Conservation (phyloP, 2,113 vertebrate species). For the Astatoreochromis straeleni region DNA sequence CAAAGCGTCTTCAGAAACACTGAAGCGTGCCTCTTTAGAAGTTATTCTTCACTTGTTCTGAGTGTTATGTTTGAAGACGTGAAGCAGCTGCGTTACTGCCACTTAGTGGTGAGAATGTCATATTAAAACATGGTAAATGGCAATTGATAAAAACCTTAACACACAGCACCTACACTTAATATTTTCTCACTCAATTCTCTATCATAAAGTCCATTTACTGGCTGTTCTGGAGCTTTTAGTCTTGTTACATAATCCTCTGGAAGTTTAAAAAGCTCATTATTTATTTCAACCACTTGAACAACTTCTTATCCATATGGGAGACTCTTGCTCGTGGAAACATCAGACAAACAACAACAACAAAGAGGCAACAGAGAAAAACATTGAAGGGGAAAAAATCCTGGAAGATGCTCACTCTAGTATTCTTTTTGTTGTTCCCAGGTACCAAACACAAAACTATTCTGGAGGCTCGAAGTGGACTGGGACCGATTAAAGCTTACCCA, state of each 20-base stretch:
- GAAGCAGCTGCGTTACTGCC: constrained; percentile 8
- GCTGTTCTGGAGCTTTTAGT: not conserved
- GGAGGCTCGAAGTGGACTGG: constrained; percentile 85
- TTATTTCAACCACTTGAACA: not conserved
- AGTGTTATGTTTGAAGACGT: not conserved
- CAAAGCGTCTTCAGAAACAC: not conserved
- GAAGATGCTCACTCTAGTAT: not conserved
- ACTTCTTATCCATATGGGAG: not conserved
- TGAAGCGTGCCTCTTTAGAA: not conserved
- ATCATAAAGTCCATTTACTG: not conserved
- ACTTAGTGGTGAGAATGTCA: constrained; percentile 11
- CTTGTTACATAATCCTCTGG: not conserved
- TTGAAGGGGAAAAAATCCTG: not conserved
- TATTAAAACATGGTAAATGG: not conserved
- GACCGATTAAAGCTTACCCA: constrained; percentile 89
- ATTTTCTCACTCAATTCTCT: not conserved
- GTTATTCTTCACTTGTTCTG: not conserved
- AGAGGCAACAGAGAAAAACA: not conserved
- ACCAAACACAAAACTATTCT: constrained; percentile 96
- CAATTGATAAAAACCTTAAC: not conserved
- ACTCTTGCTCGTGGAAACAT: not conserved
- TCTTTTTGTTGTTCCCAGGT: constrained; percentile 60
- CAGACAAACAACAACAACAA: not conserved
- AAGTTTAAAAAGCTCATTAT: not conserved
- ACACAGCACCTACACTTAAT: not conserved